Conservation (phyloP, 2,888 invertebrate species). For the Acanthococcus lagerstroemiae region DNA sequence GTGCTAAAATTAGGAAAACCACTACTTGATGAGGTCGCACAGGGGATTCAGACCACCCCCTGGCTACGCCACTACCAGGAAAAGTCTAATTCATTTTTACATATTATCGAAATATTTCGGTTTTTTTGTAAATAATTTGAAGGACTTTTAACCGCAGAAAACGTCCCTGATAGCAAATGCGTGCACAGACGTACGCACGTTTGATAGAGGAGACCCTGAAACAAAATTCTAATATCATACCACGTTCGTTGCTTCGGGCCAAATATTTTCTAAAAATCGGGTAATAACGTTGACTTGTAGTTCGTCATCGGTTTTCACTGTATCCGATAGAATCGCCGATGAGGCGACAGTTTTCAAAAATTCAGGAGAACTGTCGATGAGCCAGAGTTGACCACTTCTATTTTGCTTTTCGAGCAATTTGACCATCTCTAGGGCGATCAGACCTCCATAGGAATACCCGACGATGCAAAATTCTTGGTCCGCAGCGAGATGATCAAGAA, state of each 20-base stretch:
- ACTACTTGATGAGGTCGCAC: too few species aligned
- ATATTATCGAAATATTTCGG: too few species aligned
- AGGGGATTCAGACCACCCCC: too few species aligned
- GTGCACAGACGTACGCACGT: too few species aligned
- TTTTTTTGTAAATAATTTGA: too few species aligned
- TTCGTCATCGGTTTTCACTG: constrained; percentile 42
- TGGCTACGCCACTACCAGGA: too few species aligned
- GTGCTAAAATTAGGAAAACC: too few species aligned
- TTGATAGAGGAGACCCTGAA: too few species aligned
- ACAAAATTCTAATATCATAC: too few species aligned
- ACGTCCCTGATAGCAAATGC: too few species aligned
- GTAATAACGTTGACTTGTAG: constrained; percentile 51
- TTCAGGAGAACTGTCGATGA: constrained; percentile 74
- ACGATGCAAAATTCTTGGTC: constrained; percentile 60
- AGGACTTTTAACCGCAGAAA: too few species aligned
- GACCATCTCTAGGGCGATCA: constrained; percentile 67
- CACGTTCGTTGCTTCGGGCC: constrained; percentile 33
- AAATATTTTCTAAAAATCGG: constrained; percentile 42
- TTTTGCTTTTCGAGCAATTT: constrained; percentile 58
- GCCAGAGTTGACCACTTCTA: constrained; percentile 52
- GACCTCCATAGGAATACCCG: constrained; percentile 81
- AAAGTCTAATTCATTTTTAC: too few species aligned
- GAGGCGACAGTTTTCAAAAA: constrained; percentile 49
- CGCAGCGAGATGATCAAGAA: constrained; percentile 49
- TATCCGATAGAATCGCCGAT: constrained; percentile 12